phyloP scores from a whole-genome alignment of 2,888 invertebrate genomes.

The Gymnoscelis rufifasciata region DNA sequence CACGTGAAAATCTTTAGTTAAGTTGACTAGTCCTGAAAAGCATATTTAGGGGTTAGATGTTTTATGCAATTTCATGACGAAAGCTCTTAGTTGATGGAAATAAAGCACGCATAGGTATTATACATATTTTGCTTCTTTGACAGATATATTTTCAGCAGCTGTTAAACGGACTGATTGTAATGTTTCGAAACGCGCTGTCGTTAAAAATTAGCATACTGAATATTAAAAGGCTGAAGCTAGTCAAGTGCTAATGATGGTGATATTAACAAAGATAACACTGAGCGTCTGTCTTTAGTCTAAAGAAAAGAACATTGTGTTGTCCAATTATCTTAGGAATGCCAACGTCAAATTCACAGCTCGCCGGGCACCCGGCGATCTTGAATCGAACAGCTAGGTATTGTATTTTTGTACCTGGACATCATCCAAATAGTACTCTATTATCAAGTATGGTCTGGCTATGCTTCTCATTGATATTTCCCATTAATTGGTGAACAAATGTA shows the following conservation, averaged over 20 bases:
- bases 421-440: conserved; percentile 73
- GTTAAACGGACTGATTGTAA: no score
- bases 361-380: conserved; percentile 54
- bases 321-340: conserved; percentile 8
- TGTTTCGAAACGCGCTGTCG: no score
- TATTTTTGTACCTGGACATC: conserved; percentile 73
- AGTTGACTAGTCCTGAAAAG: no score
- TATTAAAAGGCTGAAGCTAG: no score
- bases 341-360: conserved; percentile 15
- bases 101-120: no score
- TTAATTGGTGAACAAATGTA: conserved; percentile 25
- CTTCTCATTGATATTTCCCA: conserved; percentile 29
- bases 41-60: no score
- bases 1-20: no score
- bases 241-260: not conserved
- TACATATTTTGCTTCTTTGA: no score
- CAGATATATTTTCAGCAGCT: no score
- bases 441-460: conserved; percentile 39
- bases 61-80: no score
- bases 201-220: no score
- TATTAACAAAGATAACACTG: not conserved
- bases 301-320: conserved; percentile 1
- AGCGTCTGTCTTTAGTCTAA: not conserved
- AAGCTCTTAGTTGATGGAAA: no score
- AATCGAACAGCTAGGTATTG: conserved; percentile 64